These are phyloP conservation scores for Toxotes chatareus DNA, from an alignment of 2,113 vertebrate species.

Conservation along the genomic window DNA sequence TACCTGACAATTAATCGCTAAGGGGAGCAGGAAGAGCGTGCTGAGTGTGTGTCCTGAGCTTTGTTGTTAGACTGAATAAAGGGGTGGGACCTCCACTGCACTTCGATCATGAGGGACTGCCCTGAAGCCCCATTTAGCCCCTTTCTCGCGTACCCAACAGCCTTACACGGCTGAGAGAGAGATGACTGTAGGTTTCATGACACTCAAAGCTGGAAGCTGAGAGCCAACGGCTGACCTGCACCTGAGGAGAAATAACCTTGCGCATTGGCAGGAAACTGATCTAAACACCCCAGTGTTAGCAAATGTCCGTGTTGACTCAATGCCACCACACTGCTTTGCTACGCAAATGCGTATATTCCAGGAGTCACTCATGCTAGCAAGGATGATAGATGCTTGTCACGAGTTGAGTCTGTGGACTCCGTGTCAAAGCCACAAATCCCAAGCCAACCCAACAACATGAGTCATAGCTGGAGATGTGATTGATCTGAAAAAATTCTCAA, in stretches of 20 bases:
- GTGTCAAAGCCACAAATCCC: conserved; percentile 53
- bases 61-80: neutral
- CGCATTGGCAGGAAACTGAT: conserved; percentile 42
- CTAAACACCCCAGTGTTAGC: conserved; percentile 63
- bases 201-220: conserved; percentile 66
- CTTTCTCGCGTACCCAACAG: conserved; percentile 37
- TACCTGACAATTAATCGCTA: neutral
- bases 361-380: conserved; percentile 52
- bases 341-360: conserved; percentile 74
- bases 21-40: neutral
- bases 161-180: conserved; percentile 30
- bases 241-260: conserved; percentile 56
- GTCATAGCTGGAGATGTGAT: conserved; percentile 33
- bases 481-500: neutral
- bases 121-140: conserved; percentile 27
- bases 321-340: conserved; percentile 21
- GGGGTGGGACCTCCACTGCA: neutral
- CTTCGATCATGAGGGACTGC: conserved; percentile 41
- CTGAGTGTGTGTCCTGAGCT: conserved; percentile 5
- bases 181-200: conserved; percentile 72
- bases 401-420: conserved; percentile 38
- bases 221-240: conserved; percentile 6
- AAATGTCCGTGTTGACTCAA: conserved; percentile 73
- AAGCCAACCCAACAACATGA: conserved; percentile 10
- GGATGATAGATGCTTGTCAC: conserved; percentile 48